phyloP scores from a whole-genome alignment of 1,140 invertebrate species.

The Brachystomella parvula region DNA sequence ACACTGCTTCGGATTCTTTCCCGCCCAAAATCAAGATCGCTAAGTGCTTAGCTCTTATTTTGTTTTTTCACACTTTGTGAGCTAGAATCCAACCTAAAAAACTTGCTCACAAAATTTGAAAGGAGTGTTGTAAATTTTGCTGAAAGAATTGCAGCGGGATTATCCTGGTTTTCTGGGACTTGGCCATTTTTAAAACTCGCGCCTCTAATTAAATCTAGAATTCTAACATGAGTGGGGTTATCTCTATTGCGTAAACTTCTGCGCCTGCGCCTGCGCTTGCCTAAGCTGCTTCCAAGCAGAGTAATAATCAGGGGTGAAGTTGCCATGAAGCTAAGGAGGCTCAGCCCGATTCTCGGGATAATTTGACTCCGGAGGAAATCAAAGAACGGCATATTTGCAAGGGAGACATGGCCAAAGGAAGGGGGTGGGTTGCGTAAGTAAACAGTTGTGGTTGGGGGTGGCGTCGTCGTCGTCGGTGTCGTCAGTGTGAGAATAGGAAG shows the following conservation, averaged over 20 bases:
- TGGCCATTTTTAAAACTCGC: neutral
- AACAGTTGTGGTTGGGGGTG: conserved; percentile 28
- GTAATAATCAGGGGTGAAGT: conserved; percentile 31
- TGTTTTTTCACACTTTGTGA: neutral
- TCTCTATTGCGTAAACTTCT: neutral
- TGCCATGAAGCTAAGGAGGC: conserved; percentile 32
- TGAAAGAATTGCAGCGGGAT: neutral
- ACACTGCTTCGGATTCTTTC: no score
- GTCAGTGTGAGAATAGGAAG: conserved; percentile 27
- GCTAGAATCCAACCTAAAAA: neutral
- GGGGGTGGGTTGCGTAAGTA: conserved; percentile 31
- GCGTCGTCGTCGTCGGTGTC: conserved; percentile 34
- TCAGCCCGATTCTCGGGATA: conserved; percentile 31
- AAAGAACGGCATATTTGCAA: conserved; percentile 33
- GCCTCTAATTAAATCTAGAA: neutral
- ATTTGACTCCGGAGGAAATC: conserved; percentile 35
- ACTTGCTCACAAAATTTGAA: neutral
- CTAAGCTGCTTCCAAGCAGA: conserved; percentile 22
- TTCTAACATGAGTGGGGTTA: neutral
- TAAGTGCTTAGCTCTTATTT: no score
- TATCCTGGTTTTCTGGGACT: neutral
- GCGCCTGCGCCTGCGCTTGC: conserved; percentile 23
- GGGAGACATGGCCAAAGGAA: conserved; percentile 15
- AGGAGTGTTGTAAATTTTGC: conserved; percentile 1
- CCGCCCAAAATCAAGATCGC: no score